Conservation (phyloP, 1,140 invertebrate genomes). For the Chrysoperla carnea region DNA sequence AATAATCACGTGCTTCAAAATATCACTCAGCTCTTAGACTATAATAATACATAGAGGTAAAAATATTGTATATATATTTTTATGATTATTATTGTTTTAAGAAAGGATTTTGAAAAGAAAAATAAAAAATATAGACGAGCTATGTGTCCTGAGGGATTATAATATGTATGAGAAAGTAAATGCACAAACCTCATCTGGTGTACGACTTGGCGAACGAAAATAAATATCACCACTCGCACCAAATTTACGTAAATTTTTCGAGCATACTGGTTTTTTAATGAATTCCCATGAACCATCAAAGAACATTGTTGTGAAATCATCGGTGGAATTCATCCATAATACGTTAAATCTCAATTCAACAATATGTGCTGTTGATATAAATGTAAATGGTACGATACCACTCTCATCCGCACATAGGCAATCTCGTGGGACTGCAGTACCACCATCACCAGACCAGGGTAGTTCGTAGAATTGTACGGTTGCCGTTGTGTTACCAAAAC, state of each 20-base stretch:
- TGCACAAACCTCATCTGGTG: slow-evolving; percentile 43
- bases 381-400: slow-evolving; percentile 43
- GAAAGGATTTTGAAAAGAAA: no score
- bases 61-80: no score
- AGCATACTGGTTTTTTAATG: slow-evolving; percentile 46
- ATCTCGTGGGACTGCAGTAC: slow-evolving; percentile 40
- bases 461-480: slow-evolving; percentile 47
- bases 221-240: slow-evolving; percentile 62
- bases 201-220: slow-evolving; percentile 32
- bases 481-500: slow-evolving; percentile 38
- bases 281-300: slow-evolving; percentile 76
- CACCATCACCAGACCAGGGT: slow-evolving; percentile 45
- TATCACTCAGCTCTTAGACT: no score
- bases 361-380: slow-evolving; percentile 55
- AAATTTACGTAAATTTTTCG: slow-evolving; percentile 39
- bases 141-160: no score
- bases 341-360: slow-evolving; percentile 69
- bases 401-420: slow-evolving; percentile 46
- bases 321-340: slow-evolving; percentile 59
- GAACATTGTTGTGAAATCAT: slow-evolving; percentile 66
- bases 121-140: no score
- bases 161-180: no score
- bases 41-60: no score
- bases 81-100: no score
- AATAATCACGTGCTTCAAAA: no score